Conservation (phyloP, 2,888 invertebrate species). For the Scaeva pyrastri region DNA sequence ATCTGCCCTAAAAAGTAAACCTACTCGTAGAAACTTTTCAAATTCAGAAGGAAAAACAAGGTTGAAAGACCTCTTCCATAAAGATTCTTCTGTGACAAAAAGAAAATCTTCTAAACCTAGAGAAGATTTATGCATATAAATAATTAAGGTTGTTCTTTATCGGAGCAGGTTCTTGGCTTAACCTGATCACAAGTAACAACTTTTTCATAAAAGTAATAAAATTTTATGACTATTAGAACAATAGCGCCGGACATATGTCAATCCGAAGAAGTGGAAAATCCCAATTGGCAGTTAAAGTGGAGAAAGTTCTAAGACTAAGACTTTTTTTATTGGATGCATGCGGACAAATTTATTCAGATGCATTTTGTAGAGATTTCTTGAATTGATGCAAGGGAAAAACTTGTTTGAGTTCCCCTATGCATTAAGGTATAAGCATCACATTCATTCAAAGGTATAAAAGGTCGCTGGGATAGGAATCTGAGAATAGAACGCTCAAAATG, state of each 20-base stretch:
- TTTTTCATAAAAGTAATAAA: background rate
- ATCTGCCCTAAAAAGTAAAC: background rate
- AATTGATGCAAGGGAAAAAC: constrained; percentile 40
- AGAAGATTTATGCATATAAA: constrained; percentile 5
- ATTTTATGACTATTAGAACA: background rate
- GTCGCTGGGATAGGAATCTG: constrained; percentile 16
- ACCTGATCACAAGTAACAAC: background rate
- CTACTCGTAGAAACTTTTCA: background rate
- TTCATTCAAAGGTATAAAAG: constrained; percentile 52
- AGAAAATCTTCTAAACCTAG: constrained; percentile 31
- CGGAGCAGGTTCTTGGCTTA: constrained; percentile 22
- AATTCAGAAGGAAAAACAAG: constrained; percentile 11
- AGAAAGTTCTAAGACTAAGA: constrained; percentile 51
- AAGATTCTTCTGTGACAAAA: background rate
- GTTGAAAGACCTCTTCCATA: constrained; percentile 51
- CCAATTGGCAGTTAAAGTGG: constrained; percentile 1
- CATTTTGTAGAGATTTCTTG: constrained; percentile 22
- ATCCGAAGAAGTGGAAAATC: constrained; percentile 7
- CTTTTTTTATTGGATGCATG: constrained; percentile 26
- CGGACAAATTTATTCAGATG: constrained; percentile 48
- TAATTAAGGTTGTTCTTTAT: constrained; percentile 19
- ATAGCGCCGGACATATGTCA: constrained; percentile 15
- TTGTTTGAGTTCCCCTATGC: constrained; percentile 46
- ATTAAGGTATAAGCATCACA: background rate
- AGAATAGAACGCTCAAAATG: constrained; percentile 67